Evolutionary conservation across 1,140 invertebrate species (phyloP).

Genomic region (Drosophila willistoni): DNA sequence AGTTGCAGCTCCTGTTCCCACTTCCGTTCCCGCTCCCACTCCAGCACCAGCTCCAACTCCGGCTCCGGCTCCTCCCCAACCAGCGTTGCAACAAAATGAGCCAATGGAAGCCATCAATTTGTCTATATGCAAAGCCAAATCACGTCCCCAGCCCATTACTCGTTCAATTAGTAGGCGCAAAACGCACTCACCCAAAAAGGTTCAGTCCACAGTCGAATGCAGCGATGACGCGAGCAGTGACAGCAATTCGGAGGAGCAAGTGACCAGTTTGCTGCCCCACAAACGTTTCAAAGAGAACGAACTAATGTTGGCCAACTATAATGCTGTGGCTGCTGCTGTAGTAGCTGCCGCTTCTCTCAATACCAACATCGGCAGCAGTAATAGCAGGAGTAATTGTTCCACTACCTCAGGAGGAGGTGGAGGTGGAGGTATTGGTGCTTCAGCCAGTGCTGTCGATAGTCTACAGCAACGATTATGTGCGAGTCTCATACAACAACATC

Average conservation of each 20-base stretch:
- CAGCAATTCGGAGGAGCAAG: slow-evolving; percentile 33
- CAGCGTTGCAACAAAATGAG: slow-evolving; percentile 44
- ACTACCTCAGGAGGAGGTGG: slow-evolving; percentile 38
- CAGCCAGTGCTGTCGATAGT: slow-evolving; percentile 23
- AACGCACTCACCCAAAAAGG: slow-evolving; percentile 66
- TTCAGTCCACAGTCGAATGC: slow-evolving; percentile 48
- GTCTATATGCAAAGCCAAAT: slow-evolving; percentile 50
- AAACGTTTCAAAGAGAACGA: slow-evolving; percentile 68
- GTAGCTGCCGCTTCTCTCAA: slow-evolving; percentile 47
- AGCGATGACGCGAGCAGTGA: slow-evolving; percentile 39
- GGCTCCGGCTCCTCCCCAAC: neutral
- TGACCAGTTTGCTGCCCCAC: slow-evolving; percentile 23
- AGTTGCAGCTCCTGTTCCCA: neutral
- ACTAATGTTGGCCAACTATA: slow-evolving; percentile 66
- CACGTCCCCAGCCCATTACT: slow-evolving; percentile 24
- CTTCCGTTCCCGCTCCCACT: neutral
- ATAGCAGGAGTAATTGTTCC: neutral
- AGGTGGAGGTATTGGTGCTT: slow-evolving; percentile 9
- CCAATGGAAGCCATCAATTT: slow-evolving; percentile 64
- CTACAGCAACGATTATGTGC: slow-evolving; percentile 48
- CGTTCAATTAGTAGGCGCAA: slow-evolving; percentile 62
- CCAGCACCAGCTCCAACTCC: neutral
- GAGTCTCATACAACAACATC: slow-evolving; percentile 50
- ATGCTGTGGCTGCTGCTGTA: slow-evolving; percentile 64
- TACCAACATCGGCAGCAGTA: neutral